Conservation (phyloP, 2,113 vertebrate species). For the Andinoacara biseriatus region DNA sequence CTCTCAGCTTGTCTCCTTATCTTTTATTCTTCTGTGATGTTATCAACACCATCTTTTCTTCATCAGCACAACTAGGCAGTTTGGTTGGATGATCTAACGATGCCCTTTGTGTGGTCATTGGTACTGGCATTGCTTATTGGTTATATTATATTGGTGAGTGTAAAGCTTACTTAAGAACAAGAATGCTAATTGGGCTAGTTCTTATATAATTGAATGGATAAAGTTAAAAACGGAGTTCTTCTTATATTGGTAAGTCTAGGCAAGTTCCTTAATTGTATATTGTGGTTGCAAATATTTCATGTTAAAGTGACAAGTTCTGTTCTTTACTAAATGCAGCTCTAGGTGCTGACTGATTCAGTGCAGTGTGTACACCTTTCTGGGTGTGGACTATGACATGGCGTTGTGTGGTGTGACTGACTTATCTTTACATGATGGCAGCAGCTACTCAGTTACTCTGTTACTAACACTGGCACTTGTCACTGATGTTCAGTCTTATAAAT, state of each 20-base stretch:
- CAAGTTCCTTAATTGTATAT: neutral
- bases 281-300: neutral
- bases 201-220: neutral
- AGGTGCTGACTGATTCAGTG: neutral
- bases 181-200: neutral
- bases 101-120: neutral
- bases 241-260: neutral
- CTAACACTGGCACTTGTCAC: neutral
- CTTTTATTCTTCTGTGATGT: neutral
- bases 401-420: neutral
- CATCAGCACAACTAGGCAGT: neutral
- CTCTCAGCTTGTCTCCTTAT: neutral
- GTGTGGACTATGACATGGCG: neutral
- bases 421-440: neutral
- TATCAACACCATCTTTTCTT: neutral
- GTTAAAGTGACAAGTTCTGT: neutral
- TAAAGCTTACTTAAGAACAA: neutral
- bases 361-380: neutral
- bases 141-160: neutral
- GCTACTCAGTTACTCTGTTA: neutral
- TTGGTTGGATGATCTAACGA: neutral
- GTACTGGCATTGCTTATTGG: neutral
- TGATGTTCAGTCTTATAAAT: neutral
- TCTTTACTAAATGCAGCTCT: neutral
- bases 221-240: fast-evolving